phyloP scores from a whole-genome alignment of 1,140 invertebrate genomes.

The Lepidurus couesii region DNA sequence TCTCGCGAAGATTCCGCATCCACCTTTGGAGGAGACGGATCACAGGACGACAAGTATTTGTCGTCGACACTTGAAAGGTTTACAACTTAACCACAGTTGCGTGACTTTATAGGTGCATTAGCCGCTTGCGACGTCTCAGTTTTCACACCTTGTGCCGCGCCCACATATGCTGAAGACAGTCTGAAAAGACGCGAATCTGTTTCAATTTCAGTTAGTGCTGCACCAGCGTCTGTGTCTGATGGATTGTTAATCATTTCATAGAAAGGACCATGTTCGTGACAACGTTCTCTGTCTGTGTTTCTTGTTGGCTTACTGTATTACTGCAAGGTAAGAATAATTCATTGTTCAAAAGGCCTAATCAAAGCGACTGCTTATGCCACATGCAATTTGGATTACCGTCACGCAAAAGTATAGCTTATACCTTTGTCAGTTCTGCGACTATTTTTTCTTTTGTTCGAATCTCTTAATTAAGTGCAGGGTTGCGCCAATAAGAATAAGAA shows the following conservation, averaged over 20 bases:
- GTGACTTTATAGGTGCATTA: background rate
- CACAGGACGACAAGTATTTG: constrained; percentile 9
- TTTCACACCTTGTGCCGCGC: background rate
- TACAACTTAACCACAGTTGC: constrained; percentile 15
- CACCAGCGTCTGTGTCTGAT: background rate
- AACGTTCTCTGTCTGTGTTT: background rate
- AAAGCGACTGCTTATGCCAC: too few species aligned
- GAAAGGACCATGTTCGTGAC: constrained; percentile 14
- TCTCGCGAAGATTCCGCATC: background rate
- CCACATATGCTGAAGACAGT: background rate
- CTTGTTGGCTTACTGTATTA: background rate
- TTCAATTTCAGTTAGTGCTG: constrained; percentile 3
- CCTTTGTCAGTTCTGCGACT: background rate
- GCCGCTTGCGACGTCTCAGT: background rate
- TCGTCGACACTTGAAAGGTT: constrained; percentile 1
- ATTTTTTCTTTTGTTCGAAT: background rate
- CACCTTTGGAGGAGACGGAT: background rate
- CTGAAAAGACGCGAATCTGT: constrained; percentile 1
- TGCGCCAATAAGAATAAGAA: too few species aligned
- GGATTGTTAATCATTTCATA: constrained; percentile 11
- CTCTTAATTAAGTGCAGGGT: too few species aligned
- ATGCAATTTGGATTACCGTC: too few species aligned
- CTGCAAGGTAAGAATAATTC: constrained; percentile 15
- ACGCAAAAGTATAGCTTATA: background rate
- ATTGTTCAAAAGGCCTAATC: background rate